Evolutionary conservation across 2,888 invertebrate genomes (phyloP).

Genomic region (Sycophila texana): DNA sequence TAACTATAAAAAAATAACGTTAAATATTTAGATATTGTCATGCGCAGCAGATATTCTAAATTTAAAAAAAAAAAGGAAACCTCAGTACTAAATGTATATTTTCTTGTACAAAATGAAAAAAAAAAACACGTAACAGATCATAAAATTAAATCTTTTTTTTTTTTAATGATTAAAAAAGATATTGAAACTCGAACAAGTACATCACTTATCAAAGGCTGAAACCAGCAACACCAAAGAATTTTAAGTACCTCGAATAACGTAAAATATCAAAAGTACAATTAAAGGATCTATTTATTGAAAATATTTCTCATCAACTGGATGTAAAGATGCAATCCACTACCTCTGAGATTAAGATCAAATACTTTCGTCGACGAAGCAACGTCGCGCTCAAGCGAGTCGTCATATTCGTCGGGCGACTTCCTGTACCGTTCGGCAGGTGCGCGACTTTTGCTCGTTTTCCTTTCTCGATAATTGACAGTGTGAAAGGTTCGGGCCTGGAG

Average conservation of each 20-base stretch:
- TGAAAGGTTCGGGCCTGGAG: slow-evolving; percentile 21
- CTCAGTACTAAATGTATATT: slow-evolving; percentile 5
- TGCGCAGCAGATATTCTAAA: slow-evolving; percentile 32
- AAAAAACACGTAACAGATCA: neutral
- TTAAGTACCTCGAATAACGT: slow-evolving; percentile 25
- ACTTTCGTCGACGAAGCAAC: neutral
- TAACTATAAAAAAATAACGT: slow-evolving; percentile 16
- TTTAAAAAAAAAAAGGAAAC: slow-evolving; percentile 30
- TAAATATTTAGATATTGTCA: slow-evolving; percentile 37
- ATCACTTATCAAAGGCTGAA: neutral
- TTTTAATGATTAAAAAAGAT: slow-evolving; percentile 30
- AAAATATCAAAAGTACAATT: slow-evolving; percentile 16
- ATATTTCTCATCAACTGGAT: neutral
- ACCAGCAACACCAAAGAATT: neutral
- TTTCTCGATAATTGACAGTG: slow-evolving; percentile 46
- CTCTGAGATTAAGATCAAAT: slow-evolving; percentile 7
- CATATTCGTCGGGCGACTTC: slow-evolving; percentile 7
- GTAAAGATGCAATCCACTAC: neutral
- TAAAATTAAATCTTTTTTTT: slow-evolving; percentile 1
- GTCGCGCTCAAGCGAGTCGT: neutral
- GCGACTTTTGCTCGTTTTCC: slow-evolving; percentile 5
- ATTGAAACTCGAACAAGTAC: slow-evolving; percentile 3
- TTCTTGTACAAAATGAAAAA: slow-evolving; percentile 14
- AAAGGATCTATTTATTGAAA: neutral
- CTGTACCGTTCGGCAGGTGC: slow-evolving; percentile 35